Base-by-base conservation (phyloP, 1,140 invertebrate species). In the Drosophila ananassae region DNA sequence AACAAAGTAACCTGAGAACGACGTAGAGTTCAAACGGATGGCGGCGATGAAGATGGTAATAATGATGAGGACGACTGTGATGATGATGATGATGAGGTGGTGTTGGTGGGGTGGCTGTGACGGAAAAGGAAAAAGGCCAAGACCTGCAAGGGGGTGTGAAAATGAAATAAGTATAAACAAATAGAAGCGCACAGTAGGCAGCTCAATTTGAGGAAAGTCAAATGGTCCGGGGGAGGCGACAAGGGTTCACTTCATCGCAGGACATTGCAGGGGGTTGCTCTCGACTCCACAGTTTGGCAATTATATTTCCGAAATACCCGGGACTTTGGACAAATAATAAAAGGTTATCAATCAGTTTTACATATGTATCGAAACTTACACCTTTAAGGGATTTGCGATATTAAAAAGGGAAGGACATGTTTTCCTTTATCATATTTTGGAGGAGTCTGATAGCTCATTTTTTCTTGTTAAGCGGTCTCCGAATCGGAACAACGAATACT, bases 151-250 rank as follows among this genome's bases (percentile, higher is more conserved):
- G 75, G 63, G 75, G 81, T 85, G 81, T 85, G 78, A 85, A 85
- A 85, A 85, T 81, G 55, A 87, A 85, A 87, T 85, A 87, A 85
- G 81, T 87, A 87, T 85, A 87, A 87, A 78, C 78, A 85, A 87
- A 87, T 87, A 87, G 63, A 73, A 60, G 77, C 60, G 44, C 48
- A 57, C 74, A 76, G 58, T 79, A 69, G 61, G 60, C 61, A 73
- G 67, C 72, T 76, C 72, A 72, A 75, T 76, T 83, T 67, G 61
- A 50, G 25, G 47, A 37, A 74, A 85, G 81, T 85, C 81, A 84
- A 84, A 84, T 77, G 77, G 61, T 41, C 34, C 58, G 34, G 39
- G 39, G 41, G n/a, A 44, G 39, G 34, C 53, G 46, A 62, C 53
- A 50, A 58, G 39, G 71, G 58, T 39, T 32, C 21, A 46, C 39